Percentiles rank a stretch among this genome's conserved stretches.
These are phyloP conservation scores for Monoplex corrugatus DNA, from an alignment of 2,888 invertebrate genomes.

Conservation along the genomic window DNA sequence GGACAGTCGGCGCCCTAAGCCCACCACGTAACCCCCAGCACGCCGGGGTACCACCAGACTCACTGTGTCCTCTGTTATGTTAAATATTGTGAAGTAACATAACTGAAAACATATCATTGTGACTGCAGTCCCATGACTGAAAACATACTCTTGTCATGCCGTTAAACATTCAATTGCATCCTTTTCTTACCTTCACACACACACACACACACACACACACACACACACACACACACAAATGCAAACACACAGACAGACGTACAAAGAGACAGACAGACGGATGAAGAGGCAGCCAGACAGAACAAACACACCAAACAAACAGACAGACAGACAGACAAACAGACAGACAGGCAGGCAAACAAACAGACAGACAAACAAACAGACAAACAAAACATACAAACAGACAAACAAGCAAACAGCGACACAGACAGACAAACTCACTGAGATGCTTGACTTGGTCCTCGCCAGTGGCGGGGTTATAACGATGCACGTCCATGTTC, in stretches of 20 bases:
- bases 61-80: slow-evolving; percentile 55
- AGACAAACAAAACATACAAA: background rate
- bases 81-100: too few species aligned
- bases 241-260: too few species aligned
- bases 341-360: background rate
- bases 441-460: slow-evolving; percentile 70
- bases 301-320: too few species aligned
- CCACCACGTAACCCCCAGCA: slow-evolving; percentile 54
- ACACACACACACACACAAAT: too few species aligned
- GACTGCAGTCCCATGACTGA: too few species aligned
- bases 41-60: slow-evolving; percentile 63
- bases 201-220: too few species aligned
- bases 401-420: background rate
- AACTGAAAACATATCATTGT: too few species aligned
- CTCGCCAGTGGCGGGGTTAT: slow-evolving; percentile 67
- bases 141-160: too few species aligned
- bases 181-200: too few species aligned
- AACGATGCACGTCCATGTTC: slow-evolving; percentile 70
- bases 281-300: too few species aligned
- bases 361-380: background rate
- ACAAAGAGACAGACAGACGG: too few species aligned
- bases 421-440: slow-evolving; percentile 53
- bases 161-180: too few species aligned
- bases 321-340: slow-evolving; percentile 44
- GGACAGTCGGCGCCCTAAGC: slow-evolving; percentile 58